Base-by-base conservation (phyloP, 2,888 invertebrate species). In the Galeopsomyia nigrocyanea region DNA sequence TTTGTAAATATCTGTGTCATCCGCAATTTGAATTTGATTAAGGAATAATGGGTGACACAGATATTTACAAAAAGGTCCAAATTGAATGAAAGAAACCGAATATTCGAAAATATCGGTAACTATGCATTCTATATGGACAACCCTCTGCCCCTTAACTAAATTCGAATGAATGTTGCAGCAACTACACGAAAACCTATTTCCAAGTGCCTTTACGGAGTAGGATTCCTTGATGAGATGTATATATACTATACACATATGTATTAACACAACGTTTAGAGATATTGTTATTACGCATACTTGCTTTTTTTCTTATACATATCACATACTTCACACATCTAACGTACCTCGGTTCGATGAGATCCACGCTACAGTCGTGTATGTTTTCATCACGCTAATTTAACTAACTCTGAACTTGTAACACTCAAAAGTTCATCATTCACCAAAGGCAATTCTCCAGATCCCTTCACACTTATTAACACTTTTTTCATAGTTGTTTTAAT, bases 171-270 rank as follows among this genome's bases (percentile, higher is more conserved):
- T 69, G 75, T 74, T 71, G 74, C 74, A 75, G 73, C 74, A 64
- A 63, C 74, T 78, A 78, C 72, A 78, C 50, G 64, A 68, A 64
- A 65, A 71, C 71, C 71, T 75, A 76, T 76, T 73, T 77, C 73
- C 75, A 79, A 79, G 79, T 79, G 79, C 79, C 79, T 79, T 74
- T 73, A 71, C 47, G 63, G 58, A 68, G 68, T 67, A 66, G 61
- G 66, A 76, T 74, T 74, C 66, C 74, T 76, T 74, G 71, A 74
- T 74, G 63, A 71, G 74, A 60, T 74, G 65, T 74, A 73, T 71
- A 73, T 72, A 75, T 60, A 17, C 50, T 68, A 71, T 68, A 64
- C 67, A 64, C 69, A 71, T 71, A 67, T 66, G 71, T 66, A 46
- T 64, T 68, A 22, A 72, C 57, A 22, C n/a, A 61, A 56, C 61